Conservation (phyloP, 2,113 vertebrate genomes). For the Ceratotherium simum region DNA sequence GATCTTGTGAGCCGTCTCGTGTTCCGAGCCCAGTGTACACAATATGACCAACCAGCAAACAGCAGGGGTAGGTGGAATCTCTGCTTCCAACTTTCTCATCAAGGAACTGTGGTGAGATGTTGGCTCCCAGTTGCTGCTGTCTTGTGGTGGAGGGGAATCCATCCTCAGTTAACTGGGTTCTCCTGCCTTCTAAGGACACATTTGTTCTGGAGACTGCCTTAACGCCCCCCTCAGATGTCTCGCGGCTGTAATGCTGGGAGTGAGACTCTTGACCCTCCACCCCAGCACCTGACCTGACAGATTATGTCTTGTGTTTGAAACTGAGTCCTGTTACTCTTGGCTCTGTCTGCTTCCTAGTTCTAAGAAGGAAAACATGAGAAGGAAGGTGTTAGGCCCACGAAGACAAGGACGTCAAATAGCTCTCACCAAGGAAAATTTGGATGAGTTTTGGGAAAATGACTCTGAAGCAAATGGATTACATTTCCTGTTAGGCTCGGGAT, state of each 20-base stretch:
- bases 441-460: constrained; percentile 65
- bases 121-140: not conserved
- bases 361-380: constrained; percentile 65
- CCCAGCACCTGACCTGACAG: constrained; percentile 20
- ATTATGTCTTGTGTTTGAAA: constrained; percentile 37
- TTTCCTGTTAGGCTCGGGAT: constrained; percentile 69
- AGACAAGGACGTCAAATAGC: constrained; percentile 49
- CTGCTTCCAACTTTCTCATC: not conserved
- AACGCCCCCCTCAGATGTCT: not conserved
- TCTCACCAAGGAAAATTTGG: constrained; percentile 65
- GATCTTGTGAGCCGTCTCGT: not conserved
- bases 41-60: not conserved
- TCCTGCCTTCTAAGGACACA: not conserved
- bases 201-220: not conserved
- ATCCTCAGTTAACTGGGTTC: not conserved
- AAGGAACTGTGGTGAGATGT: not conserved
- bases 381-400: constrained; percentile 59
- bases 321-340: constrained; percentile 34
- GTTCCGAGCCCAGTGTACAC: not conserved
- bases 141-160: not conserved
- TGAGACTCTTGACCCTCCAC: not conserved
- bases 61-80: not conserved
- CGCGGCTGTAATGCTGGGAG: constrained; percentile 26
- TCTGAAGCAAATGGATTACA: constrained; percentile 64
- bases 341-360: constrained; percentile 7